A percentile compares a stretch with the other conserved stretches of the same genome.
Evolutionary conservation across 2,888 invertebrate species (phyloP).

Genomic region (Trypoxylon attenuatum): DNA sequence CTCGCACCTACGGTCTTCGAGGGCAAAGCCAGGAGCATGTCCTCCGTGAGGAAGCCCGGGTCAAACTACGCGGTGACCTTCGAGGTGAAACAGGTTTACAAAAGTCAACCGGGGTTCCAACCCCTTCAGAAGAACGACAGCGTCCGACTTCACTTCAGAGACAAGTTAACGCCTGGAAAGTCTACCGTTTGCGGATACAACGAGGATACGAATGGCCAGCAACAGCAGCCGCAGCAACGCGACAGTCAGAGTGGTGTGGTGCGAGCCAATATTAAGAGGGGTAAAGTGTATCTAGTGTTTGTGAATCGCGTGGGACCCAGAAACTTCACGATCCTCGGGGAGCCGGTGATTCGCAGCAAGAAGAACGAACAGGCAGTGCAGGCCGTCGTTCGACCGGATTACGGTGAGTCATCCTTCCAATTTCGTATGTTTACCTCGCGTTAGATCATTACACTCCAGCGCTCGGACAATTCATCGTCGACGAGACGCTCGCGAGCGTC

Average conservation of each 20-base stretch:
- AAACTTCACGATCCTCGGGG: slow-evolving; percentile 77
- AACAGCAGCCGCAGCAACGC: slow-evolving; percentile 54
- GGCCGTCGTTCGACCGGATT: slow-evolving; percentile 73
- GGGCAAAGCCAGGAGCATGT: slow-evolving; percentile 81
- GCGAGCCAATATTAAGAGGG: slow-evolving; percentile 77
- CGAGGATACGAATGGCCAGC: slow-evolving; percentile 46
- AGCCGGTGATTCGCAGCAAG: slow-evolving; percentile 76
- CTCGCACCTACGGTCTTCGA: slow-evolving; percentile 81
- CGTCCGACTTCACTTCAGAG: slow-evolving; percentile 77
- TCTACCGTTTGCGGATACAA: slow-evolving; percentile 70
- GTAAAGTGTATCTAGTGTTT: slow-evolving; percentile 79
- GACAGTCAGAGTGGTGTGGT: slow-evolving; percentile 73
- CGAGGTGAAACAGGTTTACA: slow-evolving; percentile 80
- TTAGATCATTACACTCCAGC: neutral
- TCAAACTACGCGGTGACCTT: slow-evolving; percentile 81
- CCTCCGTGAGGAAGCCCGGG: slow-evolving; percentile 76
- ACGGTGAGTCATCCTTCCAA: slow-evolving; percentile 66
- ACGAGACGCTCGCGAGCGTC: neutral
- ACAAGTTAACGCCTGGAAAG: slow-evolving; percentile 70
- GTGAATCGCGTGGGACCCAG: slow-evolving; percentile 78
- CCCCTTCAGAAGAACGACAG: slow-evolving; percentile 75
- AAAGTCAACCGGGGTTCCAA: slow-evolving; percentile 76
- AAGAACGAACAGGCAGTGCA: slow-evolving; percentile 73
- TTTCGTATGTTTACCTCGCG: neutral
- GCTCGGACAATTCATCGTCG: neutral